Percentiles rank a stretch among this genome's conserved stretches.
Conservation (phyloP, 2,797 vertebrate species). For the Trichosurus vulpecula region DNA sequence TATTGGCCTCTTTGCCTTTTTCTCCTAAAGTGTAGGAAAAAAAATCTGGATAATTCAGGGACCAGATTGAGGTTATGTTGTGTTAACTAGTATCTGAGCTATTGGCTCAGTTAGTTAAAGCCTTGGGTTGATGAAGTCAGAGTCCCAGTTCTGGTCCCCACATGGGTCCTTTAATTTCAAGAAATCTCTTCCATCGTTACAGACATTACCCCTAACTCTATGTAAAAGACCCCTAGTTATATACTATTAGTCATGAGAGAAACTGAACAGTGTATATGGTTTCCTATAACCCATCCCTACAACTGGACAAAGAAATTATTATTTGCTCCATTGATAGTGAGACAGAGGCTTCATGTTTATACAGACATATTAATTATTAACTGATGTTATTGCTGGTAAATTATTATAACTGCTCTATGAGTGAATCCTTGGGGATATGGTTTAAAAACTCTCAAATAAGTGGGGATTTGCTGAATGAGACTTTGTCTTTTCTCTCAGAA, state of each 20-base stretch:
- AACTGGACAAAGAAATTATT: background rate
- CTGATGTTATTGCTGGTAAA: background rate
- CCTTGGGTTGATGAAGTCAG: background rate
- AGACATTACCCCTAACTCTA: background rate
- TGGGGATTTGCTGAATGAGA: slow-evolving; percentile 1
- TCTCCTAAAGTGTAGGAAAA: background rate
- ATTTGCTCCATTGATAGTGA: background rate
- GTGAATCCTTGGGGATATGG: background rate
- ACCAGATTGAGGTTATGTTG: background rate
- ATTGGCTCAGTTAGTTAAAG: background rate
- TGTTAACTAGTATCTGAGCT: background rate
- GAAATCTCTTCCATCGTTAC: background rate
- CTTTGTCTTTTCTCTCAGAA: background rate
- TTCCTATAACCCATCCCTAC: background rate
- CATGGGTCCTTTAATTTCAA: slow-evolving; percentile 4
- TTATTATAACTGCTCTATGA: background rate
- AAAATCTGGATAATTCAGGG: background rate
- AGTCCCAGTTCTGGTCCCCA: background rate
- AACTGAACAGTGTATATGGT: background rate
- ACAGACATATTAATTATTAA: background rate
- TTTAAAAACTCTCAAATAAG: background rate
- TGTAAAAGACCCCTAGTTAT: background rate
- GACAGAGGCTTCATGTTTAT: background rate
- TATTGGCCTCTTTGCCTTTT: background rate
- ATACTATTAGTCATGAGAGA: background rate